These are phyloP conservation scores for Amphiprion percula DNA, from an alignment of 2,113 vertebrate species.

Conservation along the genomic window DNA sequence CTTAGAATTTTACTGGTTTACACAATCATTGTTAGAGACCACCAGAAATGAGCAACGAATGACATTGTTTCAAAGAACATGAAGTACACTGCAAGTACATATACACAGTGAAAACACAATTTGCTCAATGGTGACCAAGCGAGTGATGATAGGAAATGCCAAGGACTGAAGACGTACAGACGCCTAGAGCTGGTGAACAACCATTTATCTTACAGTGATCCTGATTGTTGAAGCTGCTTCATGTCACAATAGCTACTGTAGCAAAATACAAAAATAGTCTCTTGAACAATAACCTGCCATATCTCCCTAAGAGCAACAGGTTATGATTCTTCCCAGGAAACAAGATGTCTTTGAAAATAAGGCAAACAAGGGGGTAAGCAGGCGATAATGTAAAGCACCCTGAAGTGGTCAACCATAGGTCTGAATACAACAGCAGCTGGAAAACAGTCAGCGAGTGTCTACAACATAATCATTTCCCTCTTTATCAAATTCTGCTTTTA, in stretches of 20 bases:
- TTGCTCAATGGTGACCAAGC: constrained; percentile 5
- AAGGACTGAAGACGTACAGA: not conserved
- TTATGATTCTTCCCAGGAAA: constrained; percentile 23
- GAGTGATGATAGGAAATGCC: constrained; percentile 9
- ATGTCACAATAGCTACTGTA: not conserved
- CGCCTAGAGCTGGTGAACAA: constrained; percentile 5
- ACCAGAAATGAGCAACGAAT: constrained; percentile 18
- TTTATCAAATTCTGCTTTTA: too few relatives aligned
- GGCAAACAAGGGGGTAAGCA: not conserved
- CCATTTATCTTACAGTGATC: constrained; percentile 8
- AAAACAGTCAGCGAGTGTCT: too few relatives aligned
- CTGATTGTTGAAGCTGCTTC: constrained; percentile 41
- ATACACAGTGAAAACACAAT: constrained; percentile 14
- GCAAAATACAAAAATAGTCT: constrained; percentile 53
- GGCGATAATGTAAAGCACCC: not conserved
- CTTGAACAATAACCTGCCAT: constrained; percentile 20
- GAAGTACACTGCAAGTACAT: not conserved
- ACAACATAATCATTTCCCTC: too few relatives aligned
- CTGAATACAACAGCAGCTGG: not conserved
- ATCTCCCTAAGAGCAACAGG: constrained; percentile 21
- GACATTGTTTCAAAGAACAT: not conserved
- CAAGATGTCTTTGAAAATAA: not conserved
- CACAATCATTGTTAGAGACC: constrained; percentile 22
- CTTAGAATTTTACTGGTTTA: constrained; percentile 21
- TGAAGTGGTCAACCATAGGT: constrained; percentile 18